A percentile compares a stretch with the other conserved stretches of the same genome.
Conservation (phyloP, 1,140 invertebrate species). For the Drosophila setifemur region DNA sequence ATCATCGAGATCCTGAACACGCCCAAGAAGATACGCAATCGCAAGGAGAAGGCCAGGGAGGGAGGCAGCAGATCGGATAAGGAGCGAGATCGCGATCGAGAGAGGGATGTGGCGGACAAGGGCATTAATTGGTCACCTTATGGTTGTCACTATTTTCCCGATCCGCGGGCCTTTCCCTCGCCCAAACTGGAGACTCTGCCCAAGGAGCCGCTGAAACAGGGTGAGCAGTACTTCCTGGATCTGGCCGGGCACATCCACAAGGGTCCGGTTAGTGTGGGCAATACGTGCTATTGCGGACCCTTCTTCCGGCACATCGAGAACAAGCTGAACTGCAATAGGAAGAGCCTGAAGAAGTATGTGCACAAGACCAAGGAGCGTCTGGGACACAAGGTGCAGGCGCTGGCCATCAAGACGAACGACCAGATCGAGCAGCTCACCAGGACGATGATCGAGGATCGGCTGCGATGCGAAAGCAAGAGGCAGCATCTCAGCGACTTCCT, state of each 20-base stretch:
- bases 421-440: slow-evolving; percentile 89
- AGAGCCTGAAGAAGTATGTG: slow-evolving; percentile 92
- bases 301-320: slow-evolving; percentile 94
- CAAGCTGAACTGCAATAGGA: slow-evolving; percentile 91
- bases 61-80: slow-evolving; percentile 51
- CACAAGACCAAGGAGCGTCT: slow-evolving; percentile 91
- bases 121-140: slow-evolving; percentile 91
- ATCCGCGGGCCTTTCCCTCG: slow-evolving; percentile 91
- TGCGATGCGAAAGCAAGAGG: slow-evolving; percentile 86
- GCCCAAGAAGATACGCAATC: slow-evolving; percentile 82
- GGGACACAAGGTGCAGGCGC: slow-evolving; percentile 92
- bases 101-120: slow-evolving; percentile 82
- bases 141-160: slow-evolving; percentile 94
- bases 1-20: slow-evolving; percentile 90
- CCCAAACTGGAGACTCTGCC: slow-evolving; percentile 93
- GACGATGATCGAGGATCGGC: slow-evolving; percentile 86
- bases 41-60: slow-evolving; percentile 54
- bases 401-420: slow-evolving; percentile 90
- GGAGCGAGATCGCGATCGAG: slow-evolving; percentile 73
- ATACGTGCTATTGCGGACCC: slow-evolving; percentile 89
- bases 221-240: slow-evolving; percentile 97
- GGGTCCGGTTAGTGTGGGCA: slow-evolving; percentile 94
- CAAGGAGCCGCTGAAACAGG: slow-evolving; percentile 91
- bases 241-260: slow-evolving; percentile 98
- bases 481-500: slow-evolving; percentile 86